Base-by-base conservation (phyloP, 2,113 vertebrate species). In the Maccullochella peelii region DNA sequence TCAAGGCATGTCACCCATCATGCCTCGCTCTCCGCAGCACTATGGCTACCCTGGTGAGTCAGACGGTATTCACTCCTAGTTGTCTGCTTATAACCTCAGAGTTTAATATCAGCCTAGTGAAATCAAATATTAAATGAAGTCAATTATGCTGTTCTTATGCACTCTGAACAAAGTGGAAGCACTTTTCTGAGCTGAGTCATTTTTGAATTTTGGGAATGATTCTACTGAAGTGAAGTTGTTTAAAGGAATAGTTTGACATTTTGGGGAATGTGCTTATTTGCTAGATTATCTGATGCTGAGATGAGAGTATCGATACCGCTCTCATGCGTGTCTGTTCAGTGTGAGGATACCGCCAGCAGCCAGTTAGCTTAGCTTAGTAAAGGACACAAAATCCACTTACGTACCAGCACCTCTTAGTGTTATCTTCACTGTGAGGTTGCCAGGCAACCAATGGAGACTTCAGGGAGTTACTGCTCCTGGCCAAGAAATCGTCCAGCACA, bases 1-100 rank as follows among this genome's bases (percentile, higher is more conserved):
- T 42, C 98, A 97, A 85, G 97, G 97, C 95, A 96, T 97, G 96
- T 99, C 98, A 42, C 97, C 98, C 90, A 96, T 97, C 89, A 96
- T 97, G 91, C 97, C 97, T 55, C 96, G 96, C 81, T 99, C 97
- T 10, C 97, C 98, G 0, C 98, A 99, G 92, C 97, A 97, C 84
- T 99, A 97, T 85, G 97, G 96, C 89, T 97, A 97, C 94, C 96
- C 97, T 77, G 98, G 98, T 99, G 95, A 95, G 94, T 93, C 58
- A 40, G 10, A 21, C 27, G 67, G 16, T n/a, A 14, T 30, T 67
- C 40, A 50, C 40, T 55, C 10, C 21, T 10, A 20, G 47, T 27
- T 12, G 8, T 58, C 68, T 71, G 42, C 52, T 66, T 14, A 36
- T 59, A 25, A 20, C 5, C 7, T 33, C 18, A 9, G 5, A n/a